Conservation (phyloP, 37 sponge, comb jelly and placozoan species). For the Chondrosia reniformis region DNA sequence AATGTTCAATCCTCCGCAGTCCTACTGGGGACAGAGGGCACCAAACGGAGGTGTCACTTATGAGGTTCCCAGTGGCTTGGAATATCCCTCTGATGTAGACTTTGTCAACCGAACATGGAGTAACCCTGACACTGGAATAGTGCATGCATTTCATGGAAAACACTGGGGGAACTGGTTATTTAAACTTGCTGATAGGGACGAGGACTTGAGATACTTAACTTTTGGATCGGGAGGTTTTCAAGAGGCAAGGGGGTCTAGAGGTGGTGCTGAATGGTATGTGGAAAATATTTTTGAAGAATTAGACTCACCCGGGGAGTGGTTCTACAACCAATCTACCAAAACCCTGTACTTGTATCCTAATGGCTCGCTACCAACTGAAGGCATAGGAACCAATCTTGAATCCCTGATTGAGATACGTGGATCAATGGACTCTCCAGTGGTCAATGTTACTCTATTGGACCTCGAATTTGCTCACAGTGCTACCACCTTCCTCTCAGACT, state of each 20-base stretch:
- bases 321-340: constrained; percentile 26
- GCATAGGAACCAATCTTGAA: constrained; percentile 29
- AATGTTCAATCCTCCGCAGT: constrained; percentile 54
- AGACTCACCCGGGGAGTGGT: constrained; percentile 55
- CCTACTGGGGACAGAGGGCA: constrained; percentile 44
- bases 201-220: constrained; percentile 8
- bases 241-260: constrained; percentile 53
- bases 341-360: constrained; percentile 38
- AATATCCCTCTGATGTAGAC: constrained; percentile 21
- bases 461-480: constrained; percentile 53
- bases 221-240: constrained; percentile 66
- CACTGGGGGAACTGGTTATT: constrained; percentile 77
- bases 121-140: constrained; percentile 43
- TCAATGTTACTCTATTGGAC: constrained; percentile 16
- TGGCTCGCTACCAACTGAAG: constrained; percentile 33
- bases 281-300: constrained; percentile 59
- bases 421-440: constrained; percentile 23
- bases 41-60: constrained; percentile 38
- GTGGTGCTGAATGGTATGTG: constrained; percentile 45
- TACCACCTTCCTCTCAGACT: constrained; percentile 47
- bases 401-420: constrained; percentile 28
- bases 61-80: constrained; percentile 27
- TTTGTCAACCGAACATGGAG: constrained; percentile 54
- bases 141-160: constrained; percentile 55
- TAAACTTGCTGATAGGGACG: constrained; percentile 27